Conservation (phyloP, 2,113 vertebrate genomes). For the Cygnus atratus region DNA sequence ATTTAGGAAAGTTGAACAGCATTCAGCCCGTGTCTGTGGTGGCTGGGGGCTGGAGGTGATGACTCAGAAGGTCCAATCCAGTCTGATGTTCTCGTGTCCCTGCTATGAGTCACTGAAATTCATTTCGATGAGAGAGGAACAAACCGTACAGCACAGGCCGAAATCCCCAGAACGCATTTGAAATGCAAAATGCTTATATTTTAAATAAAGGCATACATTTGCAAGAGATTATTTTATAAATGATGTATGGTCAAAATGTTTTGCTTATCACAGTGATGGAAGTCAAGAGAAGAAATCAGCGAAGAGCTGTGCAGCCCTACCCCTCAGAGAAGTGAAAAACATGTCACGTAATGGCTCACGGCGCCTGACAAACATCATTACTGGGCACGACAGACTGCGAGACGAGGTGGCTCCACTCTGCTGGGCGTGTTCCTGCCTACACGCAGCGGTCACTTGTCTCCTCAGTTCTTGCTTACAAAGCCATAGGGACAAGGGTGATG, state of each 20-base stretch:
- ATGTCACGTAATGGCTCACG: fast-evolving
- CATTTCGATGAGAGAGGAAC: not conserved
- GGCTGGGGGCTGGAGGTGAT: not conserved
- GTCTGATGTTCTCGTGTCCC: not conserved
- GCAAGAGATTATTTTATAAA: not conserved
- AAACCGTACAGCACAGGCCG: not conserved
- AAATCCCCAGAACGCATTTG: not conserved
- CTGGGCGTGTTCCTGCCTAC: no score
- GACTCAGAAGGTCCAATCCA: not conserved
- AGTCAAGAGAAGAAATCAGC: not conserved
- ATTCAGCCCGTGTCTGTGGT: fast-evolving
- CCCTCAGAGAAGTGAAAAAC: not conserved
- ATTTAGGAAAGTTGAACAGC: not conserved
- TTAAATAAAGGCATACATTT: not conserved
- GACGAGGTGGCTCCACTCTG: fast-evolving
- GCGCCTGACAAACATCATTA: not conserved
- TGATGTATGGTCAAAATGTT: not conserved
- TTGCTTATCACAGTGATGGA: not conserved
- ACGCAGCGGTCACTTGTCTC: not conserved
- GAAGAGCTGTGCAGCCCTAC: not conserved
- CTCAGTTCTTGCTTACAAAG: not conserved
- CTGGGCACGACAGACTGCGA: not conserved
- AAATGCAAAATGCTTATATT: not conserved
- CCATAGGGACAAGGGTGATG: fast-evolving
- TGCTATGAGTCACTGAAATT: not conserved